A percentile compares a stretch with the other conserved stretches of the same genome.
phyloP scores from a whole-genome alignment of 35 echinoderm and acorn worm species.

The Diadema setosum region DNA sequence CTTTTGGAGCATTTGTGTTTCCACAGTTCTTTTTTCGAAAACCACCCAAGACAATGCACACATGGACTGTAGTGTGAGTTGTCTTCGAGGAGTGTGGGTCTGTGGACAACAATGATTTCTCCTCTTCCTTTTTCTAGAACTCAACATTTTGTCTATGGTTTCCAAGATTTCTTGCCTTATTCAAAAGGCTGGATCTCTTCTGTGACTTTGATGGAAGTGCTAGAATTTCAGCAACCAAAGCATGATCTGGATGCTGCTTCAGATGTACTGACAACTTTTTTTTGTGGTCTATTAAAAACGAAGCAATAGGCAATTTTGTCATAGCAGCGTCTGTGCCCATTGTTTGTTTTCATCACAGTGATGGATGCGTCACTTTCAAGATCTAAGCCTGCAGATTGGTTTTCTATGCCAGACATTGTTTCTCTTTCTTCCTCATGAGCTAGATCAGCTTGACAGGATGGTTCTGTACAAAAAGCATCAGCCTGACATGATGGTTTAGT shows the following conservation, averaged over 20 bases:
- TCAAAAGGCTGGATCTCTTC: conserved; percentile 30
- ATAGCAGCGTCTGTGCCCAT: neutral
- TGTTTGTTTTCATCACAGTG: neutral
- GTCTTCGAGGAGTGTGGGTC: conserved; percentile 9
- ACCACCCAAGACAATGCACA: conserved; percentile 64
- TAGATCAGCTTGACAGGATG: neutral
- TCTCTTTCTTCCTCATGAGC: neutral
- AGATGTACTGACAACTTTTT: conserved; percentile 46
- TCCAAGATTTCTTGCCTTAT: conserved; percentile 33
- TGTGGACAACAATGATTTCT: conserved; percentile 40
- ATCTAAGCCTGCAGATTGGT: neutral
- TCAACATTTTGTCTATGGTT: conserved; percentile 59
- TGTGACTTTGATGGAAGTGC: conserved; percentile 21
- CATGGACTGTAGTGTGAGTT: conserved; percentile 36
- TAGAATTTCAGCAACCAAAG: conserved; percentile 31
- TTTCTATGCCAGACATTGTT: neutral
- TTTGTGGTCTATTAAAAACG: neutral
- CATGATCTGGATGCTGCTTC: conserved; percentile 5
- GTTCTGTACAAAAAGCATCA: too few species aligned
- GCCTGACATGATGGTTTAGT: too few species aligned
- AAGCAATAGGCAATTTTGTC: conserved; percentile 65
- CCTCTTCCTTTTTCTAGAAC: conserved; percentile 49
- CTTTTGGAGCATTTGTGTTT: conserved; percentile 34
- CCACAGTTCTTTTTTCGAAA: conserved; percentile 34
- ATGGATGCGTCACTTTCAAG: neutral